Conservation (phyloP, 2,888 invertebrate genomes). For the Drepana falcataria region DNA sequence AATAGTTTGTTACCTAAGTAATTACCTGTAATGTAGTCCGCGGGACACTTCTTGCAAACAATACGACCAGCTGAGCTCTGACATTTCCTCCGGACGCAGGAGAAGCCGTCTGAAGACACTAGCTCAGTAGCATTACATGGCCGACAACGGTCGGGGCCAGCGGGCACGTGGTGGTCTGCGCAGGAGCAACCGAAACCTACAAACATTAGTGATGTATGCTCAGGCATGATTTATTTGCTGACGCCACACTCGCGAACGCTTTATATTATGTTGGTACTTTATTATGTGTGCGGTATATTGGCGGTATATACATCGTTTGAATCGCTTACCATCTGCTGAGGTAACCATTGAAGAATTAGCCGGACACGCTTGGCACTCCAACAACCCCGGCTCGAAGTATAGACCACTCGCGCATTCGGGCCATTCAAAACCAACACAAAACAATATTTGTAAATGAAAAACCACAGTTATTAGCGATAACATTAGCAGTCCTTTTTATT, state of each 20-base stretch:
- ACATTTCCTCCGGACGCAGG: constrained; percentile 61
- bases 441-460: background rate
- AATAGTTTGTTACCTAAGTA: background rate
- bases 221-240: background rate
- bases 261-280: no score
- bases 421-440: background rate
- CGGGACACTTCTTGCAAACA: constrained; percentile 61
- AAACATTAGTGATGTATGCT: background rate
- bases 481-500: background rate
- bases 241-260: background rate
- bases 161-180: constrained; percentile 46
- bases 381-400: constrained; percentile 49
- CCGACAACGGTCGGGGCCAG: constrained; percentile 35
- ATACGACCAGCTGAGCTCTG: constrained; percentile 45
- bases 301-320: background rate
- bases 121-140: constrained; percentile 55
- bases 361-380: constrained; percentile 52
- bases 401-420: constrained; percentile 38
- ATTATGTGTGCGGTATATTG: no score
- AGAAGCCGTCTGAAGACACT: constrained; percentile 49
- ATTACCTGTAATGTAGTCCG: constrained; percentile 60
- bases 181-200: constrained; percentile 61
- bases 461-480: background rate
- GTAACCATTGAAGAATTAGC: constrained; percentile 49
- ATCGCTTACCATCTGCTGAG: constrained; percentile 52